Conservation (phyloP, 2,888 invertebrate genomes). For the Sceliomorpha sp. region DNA sequence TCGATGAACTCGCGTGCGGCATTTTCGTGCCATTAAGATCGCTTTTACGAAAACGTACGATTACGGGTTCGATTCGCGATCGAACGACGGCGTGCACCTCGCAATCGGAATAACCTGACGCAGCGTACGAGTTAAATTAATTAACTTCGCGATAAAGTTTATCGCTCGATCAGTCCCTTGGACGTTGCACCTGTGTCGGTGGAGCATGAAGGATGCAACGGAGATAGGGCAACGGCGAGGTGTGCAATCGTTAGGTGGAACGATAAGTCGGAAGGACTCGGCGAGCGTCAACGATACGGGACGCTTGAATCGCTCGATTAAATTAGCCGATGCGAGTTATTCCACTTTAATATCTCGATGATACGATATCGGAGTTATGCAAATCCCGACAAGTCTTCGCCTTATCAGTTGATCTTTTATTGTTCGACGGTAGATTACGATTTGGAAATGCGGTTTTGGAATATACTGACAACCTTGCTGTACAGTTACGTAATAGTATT, state of each 20-base stretch:
- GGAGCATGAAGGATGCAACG: slow-evolving; percentile 38
- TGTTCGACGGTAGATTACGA: no score
- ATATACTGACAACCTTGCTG: no score
- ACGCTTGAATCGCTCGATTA: slow-evolving; percentile 9
- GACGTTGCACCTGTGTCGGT: slow-evolving; percentile 47
- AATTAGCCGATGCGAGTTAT: no score
- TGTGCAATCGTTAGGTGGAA: slow-evolving; percentile 74
- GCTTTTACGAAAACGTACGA: no score
- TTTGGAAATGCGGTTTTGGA: no score
- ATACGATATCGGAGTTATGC: background rate
- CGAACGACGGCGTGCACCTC: no score
- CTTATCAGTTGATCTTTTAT: no score
- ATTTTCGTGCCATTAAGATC: no score
- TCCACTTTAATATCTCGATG: no score
- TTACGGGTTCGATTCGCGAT: no score
- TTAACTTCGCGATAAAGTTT: slow-evolving; percentile 30
- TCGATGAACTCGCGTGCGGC: no score
- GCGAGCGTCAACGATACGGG: slow-evolving; percentile 45
- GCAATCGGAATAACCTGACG: slow-evolving; percentile 8
- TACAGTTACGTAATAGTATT: no score
- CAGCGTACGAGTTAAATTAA: slow-evolving; percentile 38
- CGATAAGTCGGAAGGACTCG: slow-evolving; percentile 79
- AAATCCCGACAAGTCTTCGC: background rate
- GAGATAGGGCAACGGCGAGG: slow-evolving; percentile 34
- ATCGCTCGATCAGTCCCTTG: slow-evolving; percentile 39